Evolutionary conservation across 2,797 vertebrate species (phyloP).

Genomic region (Pachyuromys duprasi): DNA sequence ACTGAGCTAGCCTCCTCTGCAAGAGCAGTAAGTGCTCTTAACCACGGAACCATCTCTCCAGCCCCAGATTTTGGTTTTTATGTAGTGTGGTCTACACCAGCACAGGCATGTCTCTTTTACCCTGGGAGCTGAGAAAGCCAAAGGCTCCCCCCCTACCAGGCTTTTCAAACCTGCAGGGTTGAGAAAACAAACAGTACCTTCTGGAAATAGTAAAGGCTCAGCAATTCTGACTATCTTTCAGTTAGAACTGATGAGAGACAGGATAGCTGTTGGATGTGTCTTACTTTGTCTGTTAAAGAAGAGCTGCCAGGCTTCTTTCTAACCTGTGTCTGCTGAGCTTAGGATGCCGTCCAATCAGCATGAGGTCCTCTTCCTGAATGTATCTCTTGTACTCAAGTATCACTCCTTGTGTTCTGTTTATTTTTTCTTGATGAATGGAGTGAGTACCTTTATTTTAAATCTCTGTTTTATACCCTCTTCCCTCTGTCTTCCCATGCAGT

Average conservation of each 20-base stretch:
- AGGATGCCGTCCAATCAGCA: background rate
- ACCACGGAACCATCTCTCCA: background rate
- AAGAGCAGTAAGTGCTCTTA: background rate
- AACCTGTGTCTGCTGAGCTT: background rate
- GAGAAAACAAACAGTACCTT: background rate
- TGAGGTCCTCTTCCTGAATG: background rate
- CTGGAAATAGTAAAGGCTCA: background rate
- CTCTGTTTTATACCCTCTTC: slow-evolving; percentile 53
- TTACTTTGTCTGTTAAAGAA: background rate
- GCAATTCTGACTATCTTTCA: background rate
- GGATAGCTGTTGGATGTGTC: background rate
- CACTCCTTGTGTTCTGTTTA: background rate
- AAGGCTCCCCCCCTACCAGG: background rate
- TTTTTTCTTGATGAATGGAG: slow-evolving; percentile 8
- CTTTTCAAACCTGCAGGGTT: background rate
- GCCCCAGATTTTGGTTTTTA: background rate
- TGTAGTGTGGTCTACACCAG: rapidly evolving
- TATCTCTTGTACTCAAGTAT: background rate
- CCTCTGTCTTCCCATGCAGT: slow-evolving; percentile 87
- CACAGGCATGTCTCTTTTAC: background rate
- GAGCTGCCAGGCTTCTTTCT: background rate
- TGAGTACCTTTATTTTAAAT: background rate
- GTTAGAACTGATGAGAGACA: background rate
- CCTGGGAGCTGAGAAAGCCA: background rate
- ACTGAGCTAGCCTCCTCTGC: background rate